Evolutionary conservation across 2,888 invertebrate genomes (phyloP).

Genomic region (Tineola bisselliella): DNA sequence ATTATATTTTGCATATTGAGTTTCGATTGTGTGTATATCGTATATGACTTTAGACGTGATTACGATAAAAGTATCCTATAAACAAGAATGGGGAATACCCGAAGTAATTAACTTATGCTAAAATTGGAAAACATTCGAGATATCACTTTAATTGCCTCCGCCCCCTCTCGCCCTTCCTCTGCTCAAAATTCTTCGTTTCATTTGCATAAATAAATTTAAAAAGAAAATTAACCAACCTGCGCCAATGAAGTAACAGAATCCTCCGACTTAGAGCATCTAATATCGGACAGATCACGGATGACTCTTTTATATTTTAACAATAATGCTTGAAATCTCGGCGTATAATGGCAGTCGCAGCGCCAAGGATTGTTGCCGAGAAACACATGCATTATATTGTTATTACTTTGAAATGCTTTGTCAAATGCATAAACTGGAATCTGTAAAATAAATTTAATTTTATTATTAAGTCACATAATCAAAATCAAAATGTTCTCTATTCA

Average conservation of each 20-base stretch:
- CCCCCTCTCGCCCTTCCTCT: too few relatives aligned
- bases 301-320: constrained; percentile 75
- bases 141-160: too few relatives aligned
- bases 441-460: constrained; percentile 21
- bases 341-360: constrained; percentile 84
- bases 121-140: too few relatives aligned
- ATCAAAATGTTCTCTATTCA: constrained; percentile 9
- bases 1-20: too few relatives aligned
- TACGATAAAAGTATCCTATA: too few relatives aligned
- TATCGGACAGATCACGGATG: constrained; percentile 74
- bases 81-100: too few relatives aligned
- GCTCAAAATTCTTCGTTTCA: neutral
- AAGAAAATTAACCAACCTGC: constrained; percentile 65
- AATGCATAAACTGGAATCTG: constrained; percentile 84
- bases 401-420: constrained; percentile 79
- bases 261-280: constrained; percentile 72
- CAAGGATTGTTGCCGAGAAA: constrained; percentile 82
- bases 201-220: too few relatives aligned
- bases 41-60: too few relatives aligned
- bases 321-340: constrained; percentile 78
- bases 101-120: too few relatives aligned
- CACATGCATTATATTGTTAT: constrained; percentile 74
- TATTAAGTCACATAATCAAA: too few relatives aligned
- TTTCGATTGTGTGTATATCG: too few relatives aligned
- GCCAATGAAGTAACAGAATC: constrained; percentile 71